Percentiles rank a stretch among this genome's conserved stretches.
Conservation (phyloP, 2,888 invertebrate genomes). For the Erebia ligea region DNA sequence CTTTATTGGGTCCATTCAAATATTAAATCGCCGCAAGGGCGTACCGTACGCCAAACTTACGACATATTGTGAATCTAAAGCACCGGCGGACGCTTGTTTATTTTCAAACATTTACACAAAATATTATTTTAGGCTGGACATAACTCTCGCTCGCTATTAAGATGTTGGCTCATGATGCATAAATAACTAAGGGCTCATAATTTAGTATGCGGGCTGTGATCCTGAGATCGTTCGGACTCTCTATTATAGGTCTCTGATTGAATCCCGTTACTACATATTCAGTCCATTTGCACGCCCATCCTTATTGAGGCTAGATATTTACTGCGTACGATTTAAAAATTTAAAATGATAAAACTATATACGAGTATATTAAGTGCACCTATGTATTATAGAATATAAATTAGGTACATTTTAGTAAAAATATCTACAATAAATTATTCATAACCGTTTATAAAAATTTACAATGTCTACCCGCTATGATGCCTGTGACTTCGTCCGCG, state of each 20-base stretch:
- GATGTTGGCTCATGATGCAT: slow-evolving; percentile 80
- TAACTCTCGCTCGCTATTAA: slow-evolving; percentile 77
- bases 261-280: slow-evolving; percentile 70
- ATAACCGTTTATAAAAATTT: too few species aligned
- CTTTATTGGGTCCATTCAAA: slow-evolving; percentile 65
- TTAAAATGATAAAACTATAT: too few species aligned
- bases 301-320: slow-evolving; percentile 13
- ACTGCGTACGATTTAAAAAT: neutral
- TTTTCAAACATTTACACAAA: slow-evolving; percentile 80
- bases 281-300: slow-evolving; percentile 55
- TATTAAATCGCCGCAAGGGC: slow-evolving; percentile 62
- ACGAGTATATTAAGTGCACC: too few species aligned
- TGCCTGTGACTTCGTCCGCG: too few species aligned
- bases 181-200: slow-evolving; percentile 79
- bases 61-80: slow-evolving; percentile 66
- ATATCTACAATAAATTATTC: too few species aligned
- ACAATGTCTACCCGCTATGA: too few species aligned
- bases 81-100: slow-evolving; percentile 69
- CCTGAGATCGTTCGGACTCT: slow-evolving; percentile 62
- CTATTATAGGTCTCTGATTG: slow-evolving; percentile 71
- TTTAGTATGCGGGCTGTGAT: slow-evolving; percentile 79
- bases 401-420: too few species aligned
- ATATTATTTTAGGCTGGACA: slow-evolving; percentile 82
- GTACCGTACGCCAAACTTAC: slow-evolving; percentile 60
- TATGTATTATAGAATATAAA: too few species aligned